Conservation (phyloP, 2,888 invertebrate species). For the Phania funesta region DNA sequence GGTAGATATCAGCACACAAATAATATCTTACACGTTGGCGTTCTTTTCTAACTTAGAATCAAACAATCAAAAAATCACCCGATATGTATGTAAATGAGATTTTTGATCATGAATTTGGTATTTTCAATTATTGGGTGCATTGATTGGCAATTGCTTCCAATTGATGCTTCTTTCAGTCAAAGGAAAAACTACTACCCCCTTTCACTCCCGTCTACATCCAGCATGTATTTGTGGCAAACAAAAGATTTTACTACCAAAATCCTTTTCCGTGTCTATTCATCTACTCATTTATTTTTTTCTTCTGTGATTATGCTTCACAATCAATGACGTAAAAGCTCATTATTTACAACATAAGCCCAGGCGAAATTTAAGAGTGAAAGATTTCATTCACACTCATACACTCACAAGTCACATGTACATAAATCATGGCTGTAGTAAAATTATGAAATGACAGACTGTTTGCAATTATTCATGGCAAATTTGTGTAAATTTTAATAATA, state of each 20-base stretch:
- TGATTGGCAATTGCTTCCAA: constrained; percentile 47
- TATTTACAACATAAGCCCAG: constrained; percentile 1
- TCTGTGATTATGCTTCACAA: constrained; percentile 38
- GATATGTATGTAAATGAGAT: background rate
- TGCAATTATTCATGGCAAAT: too few relatives aligned
- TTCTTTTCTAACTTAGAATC: background rate
- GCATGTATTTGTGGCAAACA: background rate
- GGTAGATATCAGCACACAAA: too few relatives aligned
- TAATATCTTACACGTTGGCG: background rate
- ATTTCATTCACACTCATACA: background rate
- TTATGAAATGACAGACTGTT: too few relatives aligned
- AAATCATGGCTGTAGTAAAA: background rate
- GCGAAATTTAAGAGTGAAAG: background rate
- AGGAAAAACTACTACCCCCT: background rate
- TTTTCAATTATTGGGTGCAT: constrained; percentile 57
- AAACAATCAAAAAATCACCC: background rate
- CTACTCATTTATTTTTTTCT: background rate
- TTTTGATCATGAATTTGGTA: constrained; percentile 35
- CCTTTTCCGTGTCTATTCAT: background rate
- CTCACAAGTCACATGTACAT: background rate
- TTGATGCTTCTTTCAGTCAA: constrained; percentile 29
- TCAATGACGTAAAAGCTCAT: constrained; percentile 48
- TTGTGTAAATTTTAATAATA: too few relatives aligned
- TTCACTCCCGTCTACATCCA: background rate
- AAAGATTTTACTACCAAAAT: background rate